Conservation (phyloP, 2,888 invertebrate genomes). For the Biston stratarius region DNA sequence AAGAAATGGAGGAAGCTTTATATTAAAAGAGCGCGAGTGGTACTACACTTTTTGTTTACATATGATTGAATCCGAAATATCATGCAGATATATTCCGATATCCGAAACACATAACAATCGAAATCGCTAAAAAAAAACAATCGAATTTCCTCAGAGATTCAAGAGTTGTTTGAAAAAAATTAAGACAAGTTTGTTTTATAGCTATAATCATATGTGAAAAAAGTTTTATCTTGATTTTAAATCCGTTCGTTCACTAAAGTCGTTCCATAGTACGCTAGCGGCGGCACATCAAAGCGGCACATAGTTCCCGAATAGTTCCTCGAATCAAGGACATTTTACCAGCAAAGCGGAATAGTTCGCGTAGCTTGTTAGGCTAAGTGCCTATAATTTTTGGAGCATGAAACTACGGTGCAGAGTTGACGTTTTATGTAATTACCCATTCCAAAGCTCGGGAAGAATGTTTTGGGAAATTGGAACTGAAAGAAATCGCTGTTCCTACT, state of each 20-base stretch:
- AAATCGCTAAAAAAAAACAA: too few relatives aligned
- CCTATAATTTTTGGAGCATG: constrained; percentile 41
- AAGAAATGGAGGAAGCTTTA: too few relatives aligned
- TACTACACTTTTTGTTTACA: too few relatives aligned
- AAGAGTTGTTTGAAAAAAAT: too few relatives aligned
- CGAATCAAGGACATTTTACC: constrained; percentile 35
- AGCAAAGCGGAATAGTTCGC: constrained; percentile 35
- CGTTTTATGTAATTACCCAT: constrained; percentile 35
- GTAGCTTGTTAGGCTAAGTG: constrained; percentile 39
- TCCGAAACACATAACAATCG: too few relatives aligned
- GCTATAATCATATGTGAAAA: too few relatives aligned
- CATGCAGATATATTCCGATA: too few relatives aligned
- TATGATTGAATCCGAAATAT: too few relatives aligned
- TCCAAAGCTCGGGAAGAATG: constrained; percentile 26
- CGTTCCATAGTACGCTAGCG: constrained; percentile 6
- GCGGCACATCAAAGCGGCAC: constrained; percentile 30
- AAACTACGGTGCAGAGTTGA: constrained; percentile 30
- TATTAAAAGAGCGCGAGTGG: too few relatives aligned
- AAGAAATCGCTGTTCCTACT: constrained; percentile 20
- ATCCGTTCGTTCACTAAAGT: constrained; percentile 10
- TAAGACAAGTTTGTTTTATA: too few relatives aligned
- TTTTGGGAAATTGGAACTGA: constrained; percentile 29
- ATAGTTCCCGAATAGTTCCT: constrained; percentile 32
- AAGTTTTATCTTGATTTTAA: constrained; percentile 17
- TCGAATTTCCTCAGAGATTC: too few relatives aligned